A percentile compares a stretch with the other conserved stretches of the same genome.
Evolutionary conservation across 2,797 vertebrate genomes (phyloP).

Genomic region (Otolemur crassicaudatus): DNA sequence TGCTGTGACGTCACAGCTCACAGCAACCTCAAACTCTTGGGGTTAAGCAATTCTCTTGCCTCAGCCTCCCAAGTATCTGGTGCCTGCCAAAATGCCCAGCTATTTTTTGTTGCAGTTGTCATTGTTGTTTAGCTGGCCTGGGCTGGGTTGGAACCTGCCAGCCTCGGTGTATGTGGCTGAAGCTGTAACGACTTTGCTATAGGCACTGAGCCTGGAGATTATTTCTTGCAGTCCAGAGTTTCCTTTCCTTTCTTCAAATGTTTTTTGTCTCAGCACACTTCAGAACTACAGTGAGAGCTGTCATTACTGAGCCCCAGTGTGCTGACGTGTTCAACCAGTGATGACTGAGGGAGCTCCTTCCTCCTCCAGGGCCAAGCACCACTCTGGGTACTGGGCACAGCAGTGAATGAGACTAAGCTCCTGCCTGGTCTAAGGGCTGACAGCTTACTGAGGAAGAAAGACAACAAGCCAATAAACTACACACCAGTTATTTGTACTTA

Average conservation of each 20-base stretch:
- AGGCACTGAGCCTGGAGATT: not conserved
- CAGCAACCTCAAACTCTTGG: too few species aligned
- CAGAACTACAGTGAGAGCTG: not conserved
- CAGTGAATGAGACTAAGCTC: not conserved
- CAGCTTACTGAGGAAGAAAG: not conserved
- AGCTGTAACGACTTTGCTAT: too few species aligned
- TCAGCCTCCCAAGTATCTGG: too few species aligned
- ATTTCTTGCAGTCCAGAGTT: not conserved
- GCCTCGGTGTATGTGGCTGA: too few species aligned
- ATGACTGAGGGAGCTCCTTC: not conserved
- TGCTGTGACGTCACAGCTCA: too few species aligned
- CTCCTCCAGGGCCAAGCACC: not conserved
- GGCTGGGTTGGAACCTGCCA: too few species aligned
- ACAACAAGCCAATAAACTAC: slow-evolving; percentile 62
- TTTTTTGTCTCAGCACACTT: not conserved
- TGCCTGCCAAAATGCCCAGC: too few species aligned
- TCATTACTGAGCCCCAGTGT: not conserved
- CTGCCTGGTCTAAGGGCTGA: not conserved
- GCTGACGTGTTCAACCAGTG: not conserved
- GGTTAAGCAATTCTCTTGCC: too few species aligned
- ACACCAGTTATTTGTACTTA: not conserved
- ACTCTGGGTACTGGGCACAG: not conserved
- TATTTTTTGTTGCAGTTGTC: too few species aligned
- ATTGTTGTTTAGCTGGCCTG: too few species aligned
- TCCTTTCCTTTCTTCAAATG: not conserved